Evolutionary conservation across 2,113 vertebrate genomes (phyloP), one percentile per base, ranked within the genome.

Genomic region (Spilogale gracilis): DNA sequence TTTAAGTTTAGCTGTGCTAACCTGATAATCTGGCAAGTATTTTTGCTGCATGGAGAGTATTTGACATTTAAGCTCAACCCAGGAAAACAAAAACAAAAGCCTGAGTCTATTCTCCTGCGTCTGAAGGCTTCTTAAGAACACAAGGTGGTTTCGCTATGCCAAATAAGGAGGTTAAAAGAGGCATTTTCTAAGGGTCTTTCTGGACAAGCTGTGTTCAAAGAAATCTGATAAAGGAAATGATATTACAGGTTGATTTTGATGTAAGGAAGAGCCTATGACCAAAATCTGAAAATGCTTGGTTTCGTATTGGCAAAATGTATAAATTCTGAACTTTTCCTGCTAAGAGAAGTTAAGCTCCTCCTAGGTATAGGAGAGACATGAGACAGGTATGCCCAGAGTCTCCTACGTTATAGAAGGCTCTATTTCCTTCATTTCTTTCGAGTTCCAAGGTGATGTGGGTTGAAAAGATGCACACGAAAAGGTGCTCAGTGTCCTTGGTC

Each of bases 41-140:
- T 95, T 96, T 98, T 60, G 86, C 73, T 97, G 27, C 48, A 71
- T 73, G 58, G 89, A 82, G 78, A 92, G 56, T 93, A 94, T 79
- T 85, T 95, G 85, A 95, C 73, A 87, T 96, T 88, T 96, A 91
- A 97, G 89, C 10, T 92, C 50, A 95, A 91, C 73, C 50, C 61
- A 96, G 95, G 83, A 96, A 94, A 96, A 94, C 48, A 86, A 94
- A 87, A 96, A 54, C 73, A 91, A 95, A 79, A 48, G 5, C 21
- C 65, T 27, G 21, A 50, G 14, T 89, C 96, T 89, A 83, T 91
- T 96, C 50, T 80, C 25, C 32, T 89, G 23, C 61, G 50, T 89
- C 63, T 91, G 71, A 86, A 96, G 61, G 16, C 3, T 85, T 69
- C 78, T 18, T 52, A 4, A 0, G 32, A 89, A 11, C 21, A 73